Evolutionary conservation across 2,113 vertebrate species (phyloP).

Genomic region (Burhinus bistriatus): DNA sequence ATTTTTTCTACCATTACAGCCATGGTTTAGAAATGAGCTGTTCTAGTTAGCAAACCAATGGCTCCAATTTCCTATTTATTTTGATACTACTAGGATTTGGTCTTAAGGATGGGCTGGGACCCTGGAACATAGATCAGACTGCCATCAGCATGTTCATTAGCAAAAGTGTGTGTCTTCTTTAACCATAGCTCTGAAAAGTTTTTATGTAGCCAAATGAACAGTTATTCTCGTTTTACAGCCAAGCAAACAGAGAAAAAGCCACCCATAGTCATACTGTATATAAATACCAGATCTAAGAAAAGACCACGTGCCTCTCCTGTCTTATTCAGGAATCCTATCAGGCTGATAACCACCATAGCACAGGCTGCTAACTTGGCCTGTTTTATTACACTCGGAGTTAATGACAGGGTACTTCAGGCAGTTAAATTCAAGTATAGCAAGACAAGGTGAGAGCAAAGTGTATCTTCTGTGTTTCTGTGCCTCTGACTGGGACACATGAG

Average conservation of each 20-base stretch:
- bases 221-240: neutral
- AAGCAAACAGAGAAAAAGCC: neutral
- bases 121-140: neutral
- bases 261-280: neutral
- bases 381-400: neutral
- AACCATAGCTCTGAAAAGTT: neutral
- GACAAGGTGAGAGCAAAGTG: neutral
- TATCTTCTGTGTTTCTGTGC: neutral
- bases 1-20: neutral
- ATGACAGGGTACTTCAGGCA: neutral
- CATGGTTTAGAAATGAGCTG: fast-evolving
- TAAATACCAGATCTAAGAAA: neutral
- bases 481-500: neutral
- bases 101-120: neutral
- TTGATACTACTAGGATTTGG: neutral
- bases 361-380: neutral
- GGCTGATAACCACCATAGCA: fast-evolving
- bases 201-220: neutral
- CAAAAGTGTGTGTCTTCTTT: neutral
- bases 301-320: fast-evolving
- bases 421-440: neutral
- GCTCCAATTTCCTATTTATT: neutral
- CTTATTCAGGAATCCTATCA: neutral
- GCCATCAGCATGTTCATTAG: fast-evolving
- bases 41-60: neutral